phyloP scores from a whole-genome alignment of 2,888 invertebrate species.

The Octonoba sinensis region DNA sequence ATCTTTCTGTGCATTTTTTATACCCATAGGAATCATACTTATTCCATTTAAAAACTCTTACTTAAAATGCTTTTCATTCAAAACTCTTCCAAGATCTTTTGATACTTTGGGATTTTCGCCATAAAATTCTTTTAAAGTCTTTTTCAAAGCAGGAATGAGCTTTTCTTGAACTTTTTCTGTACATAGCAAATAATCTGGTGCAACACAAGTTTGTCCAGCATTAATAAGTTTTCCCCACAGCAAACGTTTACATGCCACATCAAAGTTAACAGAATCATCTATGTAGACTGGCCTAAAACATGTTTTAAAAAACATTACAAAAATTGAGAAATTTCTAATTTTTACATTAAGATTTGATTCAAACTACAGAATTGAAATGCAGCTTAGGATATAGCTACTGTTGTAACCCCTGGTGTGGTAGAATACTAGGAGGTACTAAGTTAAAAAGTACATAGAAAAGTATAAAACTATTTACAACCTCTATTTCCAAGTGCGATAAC shows the following conservation, averaged over 20 bases:
- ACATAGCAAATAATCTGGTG: slow-evolving; percentile 94
- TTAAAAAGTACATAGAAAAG: too few relatives aligned
- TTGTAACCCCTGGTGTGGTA: too few relatives aligned
- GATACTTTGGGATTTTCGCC: slow-evolving; percentile 84
- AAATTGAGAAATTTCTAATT: background rate
- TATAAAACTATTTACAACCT: too few relatives aligned
- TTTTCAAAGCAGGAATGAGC: slow-evolving; percentile 78
- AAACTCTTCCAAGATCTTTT: slow-evolving; percentile 87
- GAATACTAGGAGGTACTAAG: too few relatives aligned
- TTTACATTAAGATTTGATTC: background rate
- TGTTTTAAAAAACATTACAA: background rate
- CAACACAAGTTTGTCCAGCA: slow-evolving; percentile 94
- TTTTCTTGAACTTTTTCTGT: slow-evolving; percentile 82
- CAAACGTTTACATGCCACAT: slow-evolving; percentile 84
- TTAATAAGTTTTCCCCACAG: slow-evolving; percentile 97
- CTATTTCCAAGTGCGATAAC: too few relatives aligned
- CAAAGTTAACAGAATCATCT: slow-evolving; percentile 85
- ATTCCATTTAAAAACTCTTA: slow-evolving; percentile 35
- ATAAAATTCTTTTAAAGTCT: slow-evolving; percentile 76
- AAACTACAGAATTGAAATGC: background rate
- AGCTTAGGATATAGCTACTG: background rate
- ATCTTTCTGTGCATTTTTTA: too few relatives aligned
- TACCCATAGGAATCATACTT: background rate
- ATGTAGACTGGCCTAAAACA: slow-evolving; percentile 86
- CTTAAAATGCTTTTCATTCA: slow-evolving; percentile 87